Conservation (phyloP, 2,888 invertebrate genomes). For the Cyclophora punctaria region DNA sequence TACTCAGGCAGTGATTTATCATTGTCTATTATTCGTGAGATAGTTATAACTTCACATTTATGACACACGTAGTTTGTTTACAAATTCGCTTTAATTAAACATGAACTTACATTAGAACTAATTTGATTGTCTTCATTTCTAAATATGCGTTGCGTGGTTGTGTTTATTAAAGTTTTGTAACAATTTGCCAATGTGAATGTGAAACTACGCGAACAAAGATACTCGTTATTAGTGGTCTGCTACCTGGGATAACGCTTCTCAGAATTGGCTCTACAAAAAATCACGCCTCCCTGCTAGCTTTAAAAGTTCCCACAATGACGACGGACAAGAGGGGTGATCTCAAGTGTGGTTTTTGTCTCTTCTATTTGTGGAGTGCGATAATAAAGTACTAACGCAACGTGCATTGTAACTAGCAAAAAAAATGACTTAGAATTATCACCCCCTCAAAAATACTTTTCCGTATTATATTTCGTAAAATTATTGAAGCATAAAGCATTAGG, state of each 20-base stretch:
- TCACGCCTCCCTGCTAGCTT: slow-evolving; percentile 46
- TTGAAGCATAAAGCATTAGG: slow-evolving; percentile 57
- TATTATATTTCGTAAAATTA: slow-evolving; percentile 52
- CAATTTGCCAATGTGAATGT: too few species aligned
- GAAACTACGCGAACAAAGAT: slow-evolving; percentile 34
- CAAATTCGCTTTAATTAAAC: too few species aligned
- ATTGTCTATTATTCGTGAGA: too few species aligned
- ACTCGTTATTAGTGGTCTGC: slow-evolving; percentile 34
- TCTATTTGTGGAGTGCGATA: slow-evolving; percentile 61
- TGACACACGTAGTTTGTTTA: too few species aligned
- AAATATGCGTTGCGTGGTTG: too few species aligned
- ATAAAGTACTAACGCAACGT: slow-evolving; percentile 52
- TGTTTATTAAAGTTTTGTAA: slow-evolving; percentile 10
- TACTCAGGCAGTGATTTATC: not conserved
- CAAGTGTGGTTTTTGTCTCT: slow-evolving; percentile 67
- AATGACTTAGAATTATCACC: slow-evolving; percentile 11
- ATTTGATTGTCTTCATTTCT: too few species aligned
- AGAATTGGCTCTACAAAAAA: slow-evolving; percentile 50
- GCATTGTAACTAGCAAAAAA: slow-evolving; percentile 25
- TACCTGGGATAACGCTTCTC: slow-evolving; percentile 59
- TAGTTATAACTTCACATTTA: too few species aligned
- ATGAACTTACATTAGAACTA: too few species aligned
- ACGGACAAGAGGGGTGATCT: slow-evolving; percentile 57
- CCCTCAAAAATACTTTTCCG: slow-evolving; percentile 20
- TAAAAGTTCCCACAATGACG: slow-evolving; percentile 62